These are phyloP conservation scores for Meriones psammophilus DNA, from an alignment of 2,797 vertebrate genomes.

Conservation along the genomic window DNA sequence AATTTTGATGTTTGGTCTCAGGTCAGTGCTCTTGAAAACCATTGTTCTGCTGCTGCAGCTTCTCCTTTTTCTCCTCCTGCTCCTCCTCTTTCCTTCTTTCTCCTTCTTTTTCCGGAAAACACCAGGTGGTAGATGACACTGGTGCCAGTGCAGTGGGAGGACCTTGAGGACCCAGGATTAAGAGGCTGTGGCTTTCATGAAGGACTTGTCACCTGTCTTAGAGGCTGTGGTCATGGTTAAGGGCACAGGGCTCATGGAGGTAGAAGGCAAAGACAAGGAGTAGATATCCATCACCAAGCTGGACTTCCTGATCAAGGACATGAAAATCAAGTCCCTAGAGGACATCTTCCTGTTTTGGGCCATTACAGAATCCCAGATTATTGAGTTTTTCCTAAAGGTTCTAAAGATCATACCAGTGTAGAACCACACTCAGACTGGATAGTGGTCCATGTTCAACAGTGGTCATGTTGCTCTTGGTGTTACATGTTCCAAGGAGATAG, in stretches of 20 bases:
- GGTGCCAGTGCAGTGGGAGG: background rate
- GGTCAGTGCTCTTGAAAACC: background rate
- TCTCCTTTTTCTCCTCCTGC: background rate
- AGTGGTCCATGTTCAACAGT: no score
- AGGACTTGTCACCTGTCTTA: background rate
- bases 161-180: background rate
- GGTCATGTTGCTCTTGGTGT: no score
- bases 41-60: background rate
- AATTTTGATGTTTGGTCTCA: background rate
- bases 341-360: no score
- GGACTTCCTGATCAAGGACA: no score
- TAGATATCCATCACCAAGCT: no score
- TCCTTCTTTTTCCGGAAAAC: background rate
- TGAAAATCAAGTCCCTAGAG: no score
- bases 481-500: no score
- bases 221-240: background rate
- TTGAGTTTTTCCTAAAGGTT: no score
- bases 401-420: no score
- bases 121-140: background rate
- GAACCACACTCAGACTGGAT: no score
- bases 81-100: no score
- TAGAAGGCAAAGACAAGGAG: background rate
- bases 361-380: no score
- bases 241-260: background rate
- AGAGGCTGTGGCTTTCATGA: background rate